Base-by-base conservation (phyloP, 2,113 vertebrate genomes). In the Ictidomys tridecemlineatus region DNA sequence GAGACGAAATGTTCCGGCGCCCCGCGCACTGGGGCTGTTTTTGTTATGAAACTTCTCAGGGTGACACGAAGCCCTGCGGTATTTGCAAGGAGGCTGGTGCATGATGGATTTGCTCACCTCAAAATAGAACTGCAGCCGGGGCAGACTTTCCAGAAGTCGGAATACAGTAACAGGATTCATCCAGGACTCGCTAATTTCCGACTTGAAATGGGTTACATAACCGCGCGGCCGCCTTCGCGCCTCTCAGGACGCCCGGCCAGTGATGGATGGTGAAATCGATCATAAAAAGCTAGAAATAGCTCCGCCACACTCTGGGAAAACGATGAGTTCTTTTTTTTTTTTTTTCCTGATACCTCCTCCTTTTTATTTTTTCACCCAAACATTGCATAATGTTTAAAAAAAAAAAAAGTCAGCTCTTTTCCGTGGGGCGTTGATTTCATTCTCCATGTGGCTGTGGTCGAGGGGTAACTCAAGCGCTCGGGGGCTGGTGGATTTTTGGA, bases 211-310 rank as follows among this genome's bases (percentile, higher is more conserved):
- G 92, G 98, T 99, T 99, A 99, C 98, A 98, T 98, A 99, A 99
- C 96, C 77, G 98, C 32, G n/a, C 16, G 18, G 91, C 95, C 97
- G 98, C 96, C 93, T 98, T 98, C 96, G 96, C 95, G 98, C 98
- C 98, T 98, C 97, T 96, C 97, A 93, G 95, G 94, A 89, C 96
- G 97, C 48, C 90, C 95, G 97, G 69, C 91, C 97, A 96, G 97
- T 88, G 98, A 98, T 97, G 98, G 98, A 98, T 97, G 98, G 98
- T 91, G 98, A 98, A 97, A 98, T 97, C 92, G 97, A 95, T 98
- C 98, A 98, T 98, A 98, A 98, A 98, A 98, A 98, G 98, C 98
- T 98, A 98, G 98, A 98, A 99, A 99, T 98, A 99, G 98, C 97
- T 98, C 97, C 97, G 98, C 98, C 98, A 90, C 97, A 96, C 93